Evolutionary conservation across 2,113 vertebrate genomes (phyloP).

Genomic region (Panthera tigris): DNA sequence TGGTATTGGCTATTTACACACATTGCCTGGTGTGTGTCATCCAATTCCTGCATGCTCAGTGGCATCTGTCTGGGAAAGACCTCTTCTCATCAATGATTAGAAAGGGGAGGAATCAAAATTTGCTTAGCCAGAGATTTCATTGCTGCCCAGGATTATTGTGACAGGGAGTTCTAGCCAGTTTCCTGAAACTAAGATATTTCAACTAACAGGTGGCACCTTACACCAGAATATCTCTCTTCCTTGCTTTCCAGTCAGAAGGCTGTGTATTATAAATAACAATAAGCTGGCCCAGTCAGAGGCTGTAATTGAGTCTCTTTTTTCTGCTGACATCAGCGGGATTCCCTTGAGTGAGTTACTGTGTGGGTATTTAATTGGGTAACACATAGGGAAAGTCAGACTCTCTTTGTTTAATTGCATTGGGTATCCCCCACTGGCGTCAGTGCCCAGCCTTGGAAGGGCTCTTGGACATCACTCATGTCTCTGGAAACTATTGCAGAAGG

Average conservation of each 20-base stretch:
- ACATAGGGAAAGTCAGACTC: neutral
- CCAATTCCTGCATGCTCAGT: neutral
- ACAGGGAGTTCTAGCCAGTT: neutral
- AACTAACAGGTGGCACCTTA: constrained; percentile 57
- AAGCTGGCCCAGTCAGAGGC: constrained; percentile 77
- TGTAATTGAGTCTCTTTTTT: constrained; percentile 83
- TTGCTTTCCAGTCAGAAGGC: constrained; percentile 49
- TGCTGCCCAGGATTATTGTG: neutral
- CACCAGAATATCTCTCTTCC: constrained; percentile 60
- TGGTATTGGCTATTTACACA: neutral
- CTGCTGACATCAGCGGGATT: constrained; percentile 78
- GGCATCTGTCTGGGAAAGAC: neutral
- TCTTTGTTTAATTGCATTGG: constrained; percentile 51
- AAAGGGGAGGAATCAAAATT: neutral
- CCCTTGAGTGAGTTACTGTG: constrained; percentile 65
- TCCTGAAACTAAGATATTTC: constrained; percentile 51
- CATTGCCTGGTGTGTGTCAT: neutral
- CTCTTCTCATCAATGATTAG: neutral
- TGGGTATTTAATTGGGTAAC: constrained; percentile 58
- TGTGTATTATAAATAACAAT: constrained; percentile 83
- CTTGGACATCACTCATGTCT: neutral
- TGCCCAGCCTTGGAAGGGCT: neutral
- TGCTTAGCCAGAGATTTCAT: neutral
- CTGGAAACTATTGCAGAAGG: neutral
- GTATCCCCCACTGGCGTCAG: accelerated